These are phyloP conservation scores for Globodera ellingtonae DNA, from an alignment of 1,140 invertebrate genomes.

Conservation along the genomic window DNA sequence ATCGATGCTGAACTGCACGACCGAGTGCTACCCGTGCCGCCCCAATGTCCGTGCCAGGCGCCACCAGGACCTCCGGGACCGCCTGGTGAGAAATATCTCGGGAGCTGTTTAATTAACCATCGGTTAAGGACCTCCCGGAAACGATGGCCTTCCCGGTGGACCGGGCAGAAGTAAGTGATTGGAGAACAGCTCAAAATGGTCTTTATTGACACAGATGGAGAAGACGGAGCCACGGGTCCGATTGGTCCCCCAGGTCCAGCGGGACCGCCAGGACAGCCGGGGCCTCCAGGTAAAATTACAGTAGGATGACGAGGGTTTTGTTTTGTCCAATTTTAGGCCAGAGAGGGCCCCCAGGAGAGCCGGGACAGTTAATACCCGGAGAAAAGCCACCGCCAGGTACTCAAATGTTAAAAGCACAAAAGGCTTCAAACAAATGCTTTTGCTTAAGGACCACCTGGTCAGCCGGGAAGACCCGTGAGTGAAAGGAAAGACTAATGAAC, in stretches of 20 bases:
- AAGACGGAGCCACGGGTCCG: constrained; percentile 55
- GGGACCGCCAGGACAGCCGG: constrained; percentile 57
- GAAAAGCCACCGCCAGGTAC: constrained; percentile 52
- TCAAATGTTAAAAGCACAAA: not conserved
- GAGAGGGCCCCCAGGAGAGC: constrained; percentile 60
- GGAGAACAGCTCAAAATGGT: not conserved
- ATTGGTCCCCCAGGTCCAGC: constrained; percentile 49
- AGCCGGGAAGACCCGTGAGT: constrained; percentile 39
- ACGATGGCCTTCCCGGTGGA: constrained; percentile 59
- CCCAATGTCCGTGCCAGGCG: constrained; percentile 63
- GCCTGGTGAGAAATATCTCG: constrained; percentile 37
- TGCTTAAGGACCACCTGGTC: constrained; percentile 39
- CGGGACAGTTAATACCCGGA: constrained; percentile 60
- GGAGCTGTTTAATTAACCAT: constrained; percentile 2
- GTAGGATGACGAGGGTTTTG: not conserved
- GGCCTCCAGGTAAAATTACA: constrained; percentile 43
- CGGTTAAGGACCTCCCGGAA: constrained; percentile 51
- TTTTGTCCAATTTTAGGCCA: constrained; percentile 35
- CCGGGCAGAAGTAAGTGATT: constrained; percentile 50
- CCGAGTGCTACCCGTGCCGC: constrained; percentile 62
- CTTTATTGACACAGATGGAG: constrained; percentile 47
- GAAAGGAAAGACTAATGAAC: not conserved
- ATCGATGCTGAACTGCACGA: constrained; percentile 65
- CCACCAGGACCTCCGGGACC: constrained; percentile 56
- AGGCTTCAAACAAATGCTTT: not conserved